phyloP scores from a whole-genome alignment of 2,113 vertebrate species.

The Chlorodrepanis virens region DNA sequence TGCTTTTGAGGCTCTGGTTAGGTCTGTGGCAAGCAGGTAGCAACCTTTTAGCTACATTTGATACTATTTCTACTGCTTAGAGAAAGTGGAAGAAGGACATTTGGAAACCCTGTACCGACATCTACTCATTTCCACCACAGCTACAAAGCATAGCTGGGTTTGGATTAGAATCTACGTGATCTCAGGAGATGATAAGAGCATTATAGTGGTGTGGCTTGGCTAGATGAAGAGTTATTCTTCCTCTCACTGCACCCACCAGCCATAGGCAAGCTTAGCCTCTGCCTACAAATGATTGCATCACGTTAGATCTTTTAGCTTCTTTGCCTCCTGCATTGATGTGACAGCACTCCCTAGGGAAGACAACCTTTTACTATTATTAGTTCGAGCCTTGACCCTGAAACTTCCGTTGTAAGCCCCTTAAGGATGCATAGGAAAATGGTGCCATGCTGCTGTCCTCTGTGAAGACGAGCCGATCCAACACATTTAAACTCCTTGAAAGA shows the following conservation, averaged over 20 bases:
- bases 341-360: not conserved
- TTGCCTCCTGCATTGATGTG: not conserved
- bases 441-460: not conserved
- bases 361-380: not conserved
- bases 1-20: not conserved
- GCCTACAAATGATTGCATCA: not conserved
- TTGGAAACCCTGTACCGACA: not conserved
- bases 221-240: not conserved
- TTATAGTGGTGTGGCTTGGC: not conserved
- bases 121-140: not conserved
- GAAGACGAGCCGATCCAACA: accelerated
- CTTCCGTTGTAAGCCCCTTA: not conserved
- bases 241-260: not conserved
- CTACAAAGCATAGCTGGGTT: not conserved
- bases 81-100: not conserved
- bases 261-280: not conserved
- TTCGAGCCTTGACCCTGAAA: not conserved
- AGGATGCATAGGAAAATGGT: not conserved
- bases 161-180: not conserved
- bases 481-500: not conserved
- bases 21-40: not conserved
- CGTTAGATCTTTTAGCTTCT: not conserved
- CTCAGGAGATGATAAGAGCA: not conserved
- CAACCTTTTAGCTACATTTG: not conserved
- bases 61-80: not conserved